Evolutionary conservation across 1,140 invertebrate genomes (phyloP).

Genomic region (Ips nitidus): DNA sequence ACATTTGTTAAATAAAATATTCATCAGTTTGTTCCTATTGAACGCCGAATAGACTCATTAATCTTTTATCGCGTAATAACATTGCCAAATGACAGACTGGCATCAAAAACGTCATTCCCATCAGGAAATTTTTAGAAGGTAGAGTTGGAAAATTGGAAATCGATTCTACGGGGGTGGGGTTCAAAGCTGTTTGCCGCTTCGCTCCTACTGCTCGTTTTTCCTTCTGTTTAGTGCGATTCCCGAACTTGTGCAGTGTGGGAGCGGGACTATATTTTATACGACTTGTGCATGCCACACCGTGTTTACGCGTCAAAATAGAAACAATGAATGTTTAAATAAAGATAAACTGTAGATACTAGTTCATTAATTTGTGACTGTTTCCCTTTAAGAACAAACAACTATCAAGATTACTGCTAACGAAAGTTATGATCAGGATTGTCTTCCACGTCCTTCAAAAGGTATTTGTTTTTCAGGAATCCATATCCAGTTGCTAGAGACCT

Average conservation of each 20-base stretch:
- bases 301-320: slow-evolving; percentile 26
- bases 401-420: slow-evolving; percentile 33
- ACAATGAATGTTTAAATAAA: slow-evolving; percentile 8
- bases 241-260: no score
- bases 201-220: slow-evolving; percentile 25
- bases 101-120: slow-evolving; percentile 4
- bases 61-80: no score
- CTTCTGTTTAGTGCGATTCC: slow-evolving; percentile 54
- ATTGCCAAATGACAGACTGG: neutral
- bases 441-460: slow-evolving; percentile 37
- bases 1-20: no score
- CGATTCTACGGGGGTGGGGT: slow-evolving; percentile 52
- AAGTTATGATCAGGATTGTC: slow-evolving; percentile 26
- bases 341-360: neutral
- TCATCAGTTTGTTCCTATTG: no score
- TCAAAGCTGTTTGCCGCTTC: slow-evolving; percentile 42
- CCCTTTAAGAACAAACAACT: neutral
- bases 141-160: slow-evolving; percentile 51
- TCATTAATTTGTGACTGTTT: no score
- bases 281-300: slow-evolving; percentile 29
- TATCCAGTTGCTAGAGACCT: neutral
- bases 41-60: no score
- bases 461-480: slow-evolving; percentile 7
- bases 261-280: neutral
- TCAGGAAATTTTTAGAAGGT: slow-evolving; percentile 7